Evolutionary conservation across 2,888 invertebrate genomes (phyloP).

Genomic region (Entomobrya proxima): DNA sequence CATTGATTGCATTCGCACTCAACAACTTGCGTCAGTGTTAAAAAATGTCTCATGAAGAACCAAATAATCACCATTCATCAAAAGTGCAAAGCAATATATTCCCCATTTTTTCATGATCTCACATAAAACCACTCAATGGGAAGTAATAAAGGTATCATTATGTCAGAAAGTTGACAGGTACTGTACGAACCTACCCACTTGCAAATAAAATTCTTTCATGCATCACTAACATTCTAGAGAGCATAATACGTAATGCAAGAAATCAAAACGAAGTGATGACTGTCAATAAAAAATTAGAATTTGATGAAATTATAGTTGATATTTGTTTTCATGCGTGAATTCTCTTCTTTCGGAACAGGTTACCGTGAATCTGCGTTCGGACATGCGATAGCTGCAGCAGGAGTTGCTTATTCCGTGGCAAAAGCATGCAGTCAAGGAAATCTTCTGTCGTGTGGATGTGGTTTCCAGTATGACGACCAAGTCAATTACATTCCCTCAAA

Average conservation of each 20-base stretch:
- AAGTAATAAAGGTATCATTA: too few relatives aligned
- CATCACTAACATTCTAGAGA: background rate
- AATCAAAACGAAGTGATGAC: background rate
- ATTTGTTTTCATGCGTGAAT: constrained; percentile 18
- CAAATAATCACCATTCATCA: background rate
- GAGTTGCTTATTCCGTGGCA: constrained; percentile 91
- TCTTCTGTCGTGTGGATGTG: constrained; percentile 90
- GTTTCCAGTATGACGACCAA: constrained; percentile 79
- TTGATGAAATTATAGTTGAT: constrained; percentile 56
- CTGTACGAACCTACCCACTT: too few relatives aligned
- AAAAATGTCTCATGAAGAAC: background rate
- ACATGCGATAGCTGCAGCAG: constrained; percentile 92
- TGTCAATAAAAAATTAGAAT: constrained; percentile 38
- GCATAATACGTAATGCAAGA: background rate
- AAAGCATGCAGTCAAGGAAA: constrained; percentile 91
- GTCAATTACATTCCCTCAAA: constrained; percentile 75
- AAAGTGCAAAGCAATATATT: too few relatives aligned
- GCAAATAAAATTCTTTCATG: too few relatives aligned
- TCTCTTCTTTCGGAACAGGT: constrained; percentile 80
- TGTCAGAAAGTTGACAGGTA: too few relatives aligned
- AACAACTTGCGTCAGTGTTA: too few relatives aligned
- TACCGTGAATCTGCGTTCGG: constrained; percentile 93
- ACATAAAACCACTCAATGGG: too few relatives aligned
- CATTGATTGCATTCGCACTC: too few relatives aligned
- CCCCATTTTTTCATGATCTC: too few relatives aligned